Evolutionary conservation across 2,113 vertebrate species (phyloP), one percentile per base, ranked within the genome.

Genomic region (Malurus cyaneus): DNA sequence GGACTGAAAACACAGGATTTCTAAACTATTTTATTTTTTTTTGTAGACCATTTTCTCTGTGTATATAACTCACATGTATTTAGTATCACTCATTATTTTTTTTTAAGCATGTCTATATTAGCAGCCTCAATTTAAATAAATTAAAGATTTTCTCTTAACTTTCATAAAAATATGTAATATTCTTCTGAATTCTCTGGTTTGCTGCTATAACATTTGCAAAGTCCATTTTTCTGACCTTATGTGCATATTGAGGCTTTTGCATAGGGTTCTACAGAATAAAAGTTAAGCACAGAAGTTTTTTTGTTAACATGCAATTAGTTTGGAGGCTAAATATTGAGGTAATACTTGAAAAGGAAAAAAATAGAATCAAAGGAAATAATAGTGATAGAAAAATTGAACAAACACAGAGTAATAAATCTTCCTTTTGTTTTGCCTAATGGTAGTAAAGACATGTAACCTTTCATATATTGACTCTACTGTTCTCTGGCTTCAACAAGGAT

Each of bases 211-310:
- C 92, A 95, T 97, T 98, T 97, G 93, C 59, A 92, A 95, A 96
- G 94, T 74, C 93, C 96, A 20, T 96, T 94, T 95, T 97, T 94
- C 93, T 98, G 89, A 97, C 86, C 89, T 97, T 97, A 76, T 76
- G 79, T 52, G 26, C 57, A 89, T 97, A 93, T 69, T 93, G 92
- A 78, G 71, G 74, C 79, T 98, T 98, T 96, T 97, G 73, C 96
- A 96, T 96, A 93, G 95, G 94, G 93, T 78, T 73, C 95, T 94
- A 96, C 89, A 97, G 95, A 97, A 97, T 96, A 98, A 98, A 98
- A 97, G 89, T 97, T 98, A 97, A 97, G 92, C 93, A 93, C 92
- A 7, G 21, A 12, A 95, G 66, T 83, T 97, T 98, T 98, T 97
- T 96, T 97, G 93, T 80, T 97, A 98, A 97, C 96, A 83, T 53